Base-by-base conservation (phyloP, 1,140 invertebrate species). In the Grapholita molesta region DNA sequence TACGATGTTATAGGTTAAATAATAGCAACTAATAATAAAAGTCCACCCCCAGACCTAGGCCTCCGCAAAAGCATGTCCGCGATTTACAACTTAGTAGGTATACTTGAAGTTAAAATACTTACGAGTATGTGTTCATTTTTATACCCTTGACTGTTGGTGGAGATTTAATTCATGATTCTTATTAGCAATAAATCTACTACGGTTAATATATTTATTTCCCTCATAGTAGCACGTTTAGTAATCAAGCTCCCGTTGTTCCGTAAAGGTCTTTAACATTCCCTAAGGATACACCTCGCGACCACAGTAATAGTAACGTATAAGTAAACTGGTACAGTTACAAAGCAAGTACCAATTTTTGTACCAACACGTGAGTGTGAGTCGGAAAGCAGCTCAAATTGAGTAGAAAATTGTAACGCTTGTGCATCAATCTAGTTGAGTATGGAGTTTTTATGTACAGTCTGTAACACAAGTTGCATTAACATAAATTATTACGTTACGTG, bases 361-460 rank as follows among this genome's bases (percentile, higher is more conserved):
- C 76, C n/a, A n/a, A 71, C 76, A 76, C 64, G 72, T 71, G 69
- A 82, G 80, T 83, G 72, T 71, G 69, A 82, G 80, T 83, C 80
- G 80, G 78, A 76, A 78, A 69, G 67, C 71, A 69, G 75, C 70
- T 80, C 77, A 88, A 88, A 88, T 86, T 86, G 84, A 75, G 74
- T 75, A 69, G 83, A 88, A 88, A 88, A 88, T 88, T 85, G 86
- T 85, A 65, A 73, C 75, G 73, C 65, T 68, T 66, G 66, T 38
- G 71, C 73, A 64, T 35, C 74, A 73, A 70, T 66, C 67, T 42
- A 11, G 48, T 32, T 21, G 21, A n/a, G 42, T 21, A 48, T 48
- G 42, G 18, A 48, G 7, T 48, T 48, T 48, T 48, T 48, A 48
- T 48, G 18, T 48, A 48, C 42, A 48, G 42, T 21, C 18, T 6